Conservation (phyloP, 2,797 vertebrate species). For the Mormyrops boulengeri region DNA sequence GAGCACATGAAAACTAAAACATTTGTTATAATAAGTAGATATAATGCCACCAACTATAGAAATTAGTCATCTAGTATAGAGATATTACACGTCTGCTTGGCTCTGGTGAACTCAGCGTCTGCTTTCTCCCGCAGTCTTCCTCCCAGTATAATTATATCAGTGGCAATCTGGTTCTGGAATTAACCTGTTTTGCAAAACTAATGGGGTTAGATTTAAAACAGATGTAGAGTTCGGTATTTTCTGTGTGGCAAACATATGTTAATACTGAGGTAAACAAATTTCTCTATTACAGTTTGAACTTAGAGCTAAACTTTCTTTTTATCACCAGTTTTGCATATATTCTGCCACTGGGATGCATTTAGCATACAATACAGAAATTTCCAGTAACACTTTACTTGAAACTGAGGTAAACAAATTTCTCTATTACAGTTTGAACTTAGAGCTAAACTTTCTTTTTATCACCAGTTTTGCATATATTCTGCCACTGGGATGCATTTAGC, state of each 20-base stretch:
- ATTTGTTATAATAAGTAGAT: neutral
- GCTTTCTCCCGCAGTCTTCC: slow-evolving; percentile 6
- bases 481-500: neutral
- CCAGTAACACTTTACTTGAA: neutral
- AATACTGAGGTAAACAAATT: slow-evolving; percentile 12
- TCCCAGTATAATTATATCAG: slow-evolving; percentile 19
- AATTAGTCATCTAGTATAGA: slow-evolving; percentile 8
- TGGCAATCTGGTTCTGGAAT: slow-evolving; percentile 25
- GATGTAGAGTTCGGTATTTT: slow-evolving; percentile 15
- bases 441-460: neutral
- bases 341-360: neutral
- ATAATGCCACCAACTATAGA: neutral
- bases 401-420: slow-evolving; percentile 10
- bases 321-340: neutral
- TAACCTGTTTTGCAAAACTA: slow-evolving; percentile 25
- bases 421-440: neutral
- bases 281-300: neutral
- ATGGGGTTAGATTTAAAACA: slow-evolving; percentile 23
- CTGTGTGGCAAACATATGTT: slow-evolving; percentile 19
- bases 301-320: neutral
- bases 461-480: neutral
- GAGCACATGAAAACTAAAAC: neutral
- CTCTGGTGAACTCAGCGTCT: neutral
- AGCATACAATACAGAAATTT: neutral
- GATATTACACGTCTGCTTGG: slow-evolving; percentile 7